Base-by-base conservation (phyloP, 2,888 invertebrate species). In the Melanostoma mellinum region DNA sequence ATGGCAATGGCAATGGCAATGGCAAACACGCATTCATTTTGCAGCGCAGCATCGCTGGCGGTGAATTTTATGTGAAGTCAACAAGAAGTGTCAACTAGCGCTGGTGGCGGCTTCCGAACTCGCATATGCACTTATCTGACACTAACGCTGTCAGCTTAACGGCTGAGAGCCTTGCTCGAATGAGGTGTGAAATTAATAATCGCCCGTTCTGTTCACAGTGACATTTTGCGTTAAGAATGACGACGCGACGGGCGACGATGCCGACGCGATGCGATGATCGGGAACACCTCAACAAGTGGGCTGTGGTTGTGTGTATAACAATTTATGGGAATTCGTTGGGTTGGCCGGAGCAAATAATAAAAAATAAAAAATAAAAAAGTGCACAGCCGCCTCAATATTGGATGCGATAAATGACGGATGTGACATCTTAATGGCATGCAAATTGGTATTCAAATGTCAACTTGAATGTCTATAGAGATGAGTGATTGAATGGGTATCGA, bases 171-270 rank as follows among this genome's bases (percentile, higher is more conserved):
- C 53, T 82, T 46, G 44, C 40, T 2, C 36, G 50, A 53, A 85
- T 76, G 85, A 85, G 80, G 85, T 85, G 85, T 80, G 80, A 85
- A 80, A 76, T 85, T 85, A 80, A 75, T 85, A 85, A 80, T 85
- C 85, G 60, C 67, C 53, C 71, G 71, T 67, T 80, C 75, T 67
- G 75, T 71, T 80, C 56, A 72, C 80, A 72, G 72, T 85, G 85
- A 85, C 85, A 85, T 75, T 80, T 80, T 50, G 65, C 63, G 79
- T 79, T 75, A 74, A 84, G 74, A 40, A 55, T 63, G 76, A 63
- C 61, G 52, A 38, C 53, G n/a, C 61, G 52, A 38, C 53, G n/a
- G 53, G 53, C 50, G 53, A 63, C 72, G 60, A 72, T 63, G 53
- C 48, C 20, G 20, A 20, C 1, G 67, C n/a, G 65, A 65, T 38